Evolutionary conservation across 2,113 vertebrate genomes (phyloP).

Genomic region (Rhinogobius similis): DNA sequence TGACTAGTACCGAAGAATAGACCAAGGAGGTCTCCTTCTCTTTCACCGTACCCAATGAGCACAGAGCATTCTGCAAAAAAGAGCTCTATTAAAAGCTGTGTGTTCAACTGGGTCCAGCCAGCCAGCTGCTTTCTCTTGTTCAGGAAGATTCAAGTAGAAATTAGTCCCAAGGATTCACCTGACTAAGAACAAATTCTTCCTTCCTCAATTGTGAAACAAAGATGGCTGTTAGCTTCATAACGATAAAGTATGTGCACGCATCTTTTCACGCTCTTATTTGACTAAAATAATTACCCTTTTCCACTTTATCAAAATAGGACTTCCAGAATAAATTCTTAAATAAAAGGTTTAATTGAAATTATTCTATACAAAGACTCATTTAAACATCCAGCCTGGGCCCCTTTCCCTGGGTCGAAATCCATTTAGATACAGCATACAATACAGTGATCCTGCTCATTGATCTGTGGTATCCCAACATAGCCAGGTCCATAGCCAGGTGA

Average conservation of each 20-base stretch:
- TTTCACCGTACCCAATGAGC: conserved; percentile 36
- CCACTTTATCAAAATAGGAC: neutral
- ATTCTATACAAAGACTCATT: conserved; percentile 31
- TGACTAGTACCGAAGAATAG: conserved; percentile 62
- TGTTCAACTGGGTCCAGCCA: conserved; percentile 29
- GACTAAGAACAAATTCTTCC: neutral
- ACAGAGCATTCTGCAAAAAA: conserved; percentile 39
- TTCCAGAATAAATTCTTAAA: neutral
- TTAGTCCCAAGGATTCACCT: conserved; percentile 15
- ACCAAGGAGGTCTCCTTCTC: conserved; percentile 36
- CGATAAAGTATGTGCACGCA: neutral
- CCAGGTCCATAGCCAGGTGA: conserved; percentile 25
- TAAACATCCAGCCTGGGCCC: conserved; percentile 12
- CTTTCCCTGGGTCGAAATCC: conserved; percentile 42
- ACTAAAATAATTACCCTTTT: neutral
- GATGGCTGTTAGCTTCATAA: neutral
- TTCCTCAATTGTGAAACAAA: conserved; percentile 13
- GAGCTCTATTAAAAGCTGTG: conserved; percentile 48
- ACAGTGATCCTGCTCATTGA: conserved; percentile 47
- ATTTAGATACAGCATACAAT: conserved; percentile 54
- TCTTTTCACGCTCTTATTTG: neutral
- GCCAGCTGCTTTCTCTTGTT: conserved; percentile 56
- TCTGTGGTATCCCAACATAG: conserved; percentile 38
- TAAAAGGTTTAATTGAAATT: conserved; percentile 26
- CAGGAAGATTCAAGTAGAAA: conserved; percentile 34